Percentiles rank a stretch among this genome's conserved stretches.
Conservation (phyloP, 1,140 invertebrate genomes). For the Orius insidiosus region DNA sequence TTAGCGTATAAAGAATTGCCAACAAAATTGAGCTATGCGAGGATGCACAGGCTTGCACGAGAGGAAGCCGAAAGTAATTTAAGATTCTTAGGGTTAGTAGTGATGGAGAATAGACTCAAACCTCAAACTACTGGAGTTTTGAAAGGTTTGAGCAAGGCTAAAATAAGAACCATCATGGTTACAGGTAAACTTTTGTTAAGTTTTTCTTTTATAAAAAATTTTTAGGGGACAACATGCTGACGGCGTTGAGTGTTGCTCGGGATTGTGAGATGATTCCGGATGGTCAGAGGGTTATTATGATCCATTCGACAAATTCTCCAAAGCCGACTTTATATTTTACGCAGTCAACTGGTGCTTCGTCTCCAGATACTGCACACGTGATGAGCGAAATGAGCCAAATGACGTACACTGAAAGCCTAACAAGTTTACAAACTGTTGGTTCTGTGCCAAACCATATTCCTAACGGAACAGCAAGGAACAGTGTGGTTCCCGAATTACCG, state of each 20-base stretch:
- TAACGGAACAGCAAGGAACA: conserved; percentile 18
- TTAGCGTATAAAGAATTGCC: conserved; percentile 52
- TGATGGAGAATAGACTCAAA: conserved; percentile 83
- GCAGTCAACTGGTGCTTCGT: conserved; percentile 14
- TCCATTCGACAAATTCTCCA: conserved; percentile 24
- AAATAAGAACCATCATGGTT: conserved; percentile 80
- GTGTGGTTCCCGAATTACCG: conserved; percentile 11
- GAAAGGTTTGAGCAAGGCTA: conserved; percentile 51
- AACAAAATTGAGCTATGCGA: conserved; percentile 34
- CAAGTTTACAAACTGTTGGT: conserved; percentile 4
- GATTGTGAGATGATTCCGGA: conserved; percentile 73
- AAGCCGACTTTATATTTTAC: conserved; percentile 18
- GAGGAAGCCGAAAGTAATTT: conserved; percentile 63
- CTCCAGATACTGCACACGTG: conserved; percentile 9
- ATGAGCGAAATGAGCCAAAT: conserved; percentile 3
- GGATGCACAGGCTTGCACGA: conserved; percentile 34
- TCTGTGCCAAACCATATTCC: conserved; percentile 7
- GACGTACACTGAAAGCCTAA: not conserved
- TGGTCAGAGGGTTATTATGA: conserved; percentile 56
- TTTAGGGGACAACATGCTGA: conserved; percentile 79
- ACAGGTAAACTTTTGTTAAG: conserved; percentile 51
- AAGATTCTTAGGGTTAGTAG: conserved; percentile 66
- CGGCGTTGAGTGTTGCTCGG: conserved; percentile 75
- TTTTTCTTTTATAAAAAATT: not conserved
- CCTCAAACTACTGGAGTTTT: conserved; percentile 65